phyloP scores from a whole-genome alignment of 2,888 invertebrate genomes.

The Athalia cordata region DNA sequence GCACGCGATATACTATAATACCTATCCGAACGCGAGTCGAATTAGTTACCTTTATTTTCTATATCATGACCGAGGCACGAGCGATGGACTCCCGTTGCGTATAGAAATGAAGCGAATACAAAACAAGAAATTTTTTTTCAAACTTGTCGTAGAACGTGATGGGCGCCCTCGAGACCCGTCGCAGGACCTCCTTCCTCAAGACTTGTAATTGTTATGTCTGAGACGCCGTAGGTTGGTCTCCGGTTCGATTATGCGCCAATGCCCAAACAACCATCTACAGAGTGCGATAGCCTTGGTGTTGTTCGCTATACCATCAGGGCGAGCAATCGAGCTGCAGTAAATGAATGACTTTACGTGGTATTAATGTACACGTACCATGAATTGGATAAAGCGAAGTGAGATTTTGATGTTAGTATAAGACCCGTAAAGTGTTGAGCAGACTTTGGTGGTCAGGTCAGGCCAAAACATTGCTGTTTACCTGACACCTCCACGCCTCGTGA shows the following conservation, averaged over 20 bases:
- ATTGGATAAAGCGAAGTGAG: conserved; percentile 13
- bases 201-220: conserved; percentile 65
- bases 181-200: conserved; percentile 27
- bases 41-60: conserved; percentile 41
- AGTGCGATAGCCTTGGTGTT: neutral
- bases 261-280: conserved; percentile 57
- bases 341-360: neutral
- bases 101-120: neutral
- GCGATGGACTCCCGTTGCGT: neutral
- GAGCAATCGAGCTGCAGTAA: conserved; percentile 7
- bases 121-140: neutral
- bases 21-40: neutral
- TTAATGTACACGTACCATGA: no score
- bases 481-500: conserved; percentile 44
- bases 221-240: conserved; percentile 58
- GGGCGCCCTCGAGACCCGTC: conserved; percentile 27
- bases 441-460: conserved; percentile 19
- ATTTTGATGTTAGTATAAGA: conserved; percentile 33
- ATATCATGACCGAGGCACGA: conserved; percentile 29
- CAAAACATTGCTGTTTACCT: conserved; percentile 46
- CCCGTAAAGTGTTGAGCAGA: conserved; percentile 5
- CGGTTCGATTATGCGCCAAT: conserved; percentile 61
- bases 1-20: conserved; percentile 20
- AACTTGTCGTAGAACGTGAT: conserved; percentile 4
- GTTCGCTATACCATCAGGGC: neutral